Conservation (phyloP, 2,113 vertebrate genomes). For the Thinocorus orbignyianus region DNA sequence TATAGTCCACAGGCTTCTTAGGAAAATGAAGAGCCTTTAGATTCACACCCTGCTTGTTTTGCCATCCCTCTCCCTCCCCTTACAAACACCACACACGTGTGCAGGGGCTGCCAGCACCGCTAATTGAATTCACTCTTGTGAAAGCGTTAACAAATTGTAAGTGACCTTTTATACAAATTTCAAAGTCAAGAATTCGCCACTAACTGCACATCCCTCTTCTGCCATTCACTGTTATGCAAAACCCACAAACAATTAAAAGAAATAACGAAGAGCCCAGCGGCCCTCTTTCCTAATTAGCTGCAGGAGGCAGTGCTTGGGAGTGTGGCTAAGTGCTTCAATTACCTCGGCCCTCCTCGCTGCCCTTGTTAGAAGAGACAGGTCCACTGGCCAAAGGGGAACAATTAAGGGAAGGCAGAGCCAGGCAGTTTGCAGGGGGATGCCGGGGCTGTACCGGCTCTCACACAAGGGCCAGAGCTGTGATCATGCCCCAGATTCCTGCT, state of each 20-base stretch:
- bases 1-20: not conserved
- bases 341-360: conserved; percentile 48
- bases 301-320: conserved; percentile 58
- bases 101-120: not conserved
- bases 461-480: conserved; percentile 5
- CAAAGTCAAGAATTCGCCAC: conserved; percentile 41
- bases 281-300: conserved; percentile 74
- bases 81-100: not conserved
- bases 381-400: conserved; percentile 67
- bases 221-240: conserved; percentile 67
- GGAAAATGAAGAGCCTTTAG: not conserved
- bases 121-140: conserved; percentile 71
- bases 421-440: conserved; percentile 1
- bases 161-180: conserved; percentile 64
- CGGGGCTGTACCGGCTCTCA: not conserved
- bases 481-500: conserved; percentile 30
- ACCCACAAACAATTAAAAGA: conserved; percentile 79
- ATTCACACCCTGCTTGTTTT: not conserved
- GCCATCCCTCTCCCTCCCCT: not conserved
- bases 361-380: conserved; percentile 69
- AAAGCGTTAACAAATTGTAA: conserved; percentile 69
- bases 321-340: conserved; percentile 68
- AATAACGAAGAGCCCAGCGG: conserved; percentile 64
- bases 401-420: conserved; percentile 63
- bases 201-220: conserved; percentile 40